Conservation (phyloP, 2,888 invertebrate species). For the Plebejus melissa region DNA sequence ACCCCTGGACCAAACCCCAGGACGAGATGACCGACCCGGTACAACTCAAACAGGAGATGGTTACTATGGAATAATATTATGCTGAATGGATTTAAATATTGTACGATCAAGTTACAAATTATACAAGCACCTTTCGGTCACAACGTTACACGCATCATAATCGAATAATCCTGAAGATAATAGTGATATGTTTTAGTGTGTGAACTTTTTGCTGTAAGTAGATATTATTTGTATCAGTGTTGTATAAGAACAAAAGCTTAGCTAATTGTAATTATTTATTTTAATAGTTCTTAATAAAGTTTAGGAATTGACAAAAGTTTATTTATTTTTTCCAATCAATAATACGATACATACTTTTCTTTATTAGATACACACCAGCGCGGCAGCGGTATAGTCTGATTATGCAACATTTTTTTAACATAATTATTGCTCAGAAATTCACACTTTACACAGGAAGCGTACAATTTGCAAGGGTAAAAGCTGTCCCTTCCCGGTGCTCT, state of each 20-base stretch:
- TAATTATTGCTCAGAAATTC: no score
- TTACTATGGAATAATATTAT: neutral
- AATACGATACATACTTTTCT: no score
- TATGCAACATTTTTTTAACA: no score
- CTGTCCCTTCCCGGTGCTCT: no score
- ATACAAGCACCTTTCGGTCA: no score
- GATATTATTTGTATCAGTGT: neutral
- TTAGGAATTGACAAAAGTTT: neutral
- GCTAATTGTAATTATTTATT: neutral
- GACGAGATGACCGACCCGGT: conserved; percentile 30
- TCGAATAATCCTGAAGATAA: no score
- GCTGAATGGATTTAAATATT: neutral
- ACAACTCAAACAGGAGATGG: conserved; percentile 42
- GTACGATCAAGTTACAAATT: no score
- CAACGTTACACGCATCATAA: no score
- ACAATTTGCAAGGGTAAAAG: no score
- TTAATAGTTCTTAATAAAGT: neutral
- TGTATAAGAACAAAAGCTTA: neutral
- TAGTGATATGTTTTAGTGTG: neutral
- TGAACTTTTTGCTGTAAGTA: neutral
- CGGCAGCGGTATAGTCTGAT: no score
- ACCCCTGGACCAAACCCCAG: conserved; percentile 63
- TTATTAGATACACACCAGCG: no score
- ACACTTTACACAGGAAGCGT: no score
- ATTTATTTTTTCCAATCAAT: neutral